Conservation (phyloP, 1,140 invertebrate species). For the Zaprionus ghesquierei region DNA sequence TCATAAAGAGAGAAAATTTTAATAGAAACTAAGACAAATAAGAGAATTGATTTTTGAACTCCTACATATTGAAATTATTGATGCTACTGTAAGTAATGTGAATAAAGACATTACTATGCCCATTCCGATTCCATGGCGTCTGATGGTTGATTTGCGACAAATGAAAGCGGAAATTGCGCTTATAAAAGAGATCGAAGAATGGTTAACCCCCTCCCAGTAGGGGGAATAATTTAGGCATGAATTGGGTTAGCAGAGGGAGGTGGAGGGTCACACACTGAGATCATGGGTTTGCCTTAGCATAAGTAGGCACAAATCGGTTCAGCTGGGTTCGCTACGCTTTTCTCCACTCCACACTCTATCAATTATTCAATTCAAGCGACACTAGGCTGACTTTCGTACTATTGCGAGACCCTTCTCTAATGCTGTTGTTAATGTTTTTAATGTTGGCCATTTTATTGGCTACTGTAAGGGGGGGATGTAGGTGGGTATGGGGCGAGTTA, state of each 20-base stretch:
- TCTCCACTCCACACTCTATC: slow-evolving; percentile 29
- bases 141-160: not conserved
- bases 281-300: slow-evolving; percentile 17
- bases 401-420: slow-evolving; percentile 38
- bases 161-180: not conserved
- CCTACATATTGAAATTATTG: not conserved
- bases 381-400: slow-evolving; percentile 27
- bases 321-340: not conserved
- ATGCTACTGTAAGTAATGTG: not conserved
- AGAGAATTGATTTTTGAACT: too few species aligned
- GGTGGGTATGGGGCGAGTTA: slow-evolving; percentile 23
- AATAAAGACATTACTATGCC: slow-evolving; percentile 9
- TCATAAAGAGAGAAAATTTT: too few species aligned
- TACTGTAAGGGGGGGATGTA: slow-evolving; percentile 18
- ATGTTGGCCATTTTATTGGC: slow-evolving; percentile 69
- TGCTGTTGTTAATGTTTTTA: slow-evolving; percentile 75
- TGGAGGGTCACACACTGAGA: slow-evolving; percentile 19
- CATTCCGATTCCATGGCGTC: not conserved
- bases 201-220: too few species aligned
- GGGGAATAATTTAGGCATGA: slow-evolving; percentile 56
- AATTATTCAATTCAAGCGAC: slow-evolving; percentile 67
- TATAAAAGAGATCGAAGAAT: slow-evolving; percentile 2
- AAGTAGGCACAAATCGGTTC: slow-evolving; percentile 10
- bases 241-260: slow-evolving; percentile 7
- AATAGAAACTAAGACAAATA: too few species aligned